Conservation (phyloP, 2,888 invertebrate species). For the Lottia gigantea region DNA sequence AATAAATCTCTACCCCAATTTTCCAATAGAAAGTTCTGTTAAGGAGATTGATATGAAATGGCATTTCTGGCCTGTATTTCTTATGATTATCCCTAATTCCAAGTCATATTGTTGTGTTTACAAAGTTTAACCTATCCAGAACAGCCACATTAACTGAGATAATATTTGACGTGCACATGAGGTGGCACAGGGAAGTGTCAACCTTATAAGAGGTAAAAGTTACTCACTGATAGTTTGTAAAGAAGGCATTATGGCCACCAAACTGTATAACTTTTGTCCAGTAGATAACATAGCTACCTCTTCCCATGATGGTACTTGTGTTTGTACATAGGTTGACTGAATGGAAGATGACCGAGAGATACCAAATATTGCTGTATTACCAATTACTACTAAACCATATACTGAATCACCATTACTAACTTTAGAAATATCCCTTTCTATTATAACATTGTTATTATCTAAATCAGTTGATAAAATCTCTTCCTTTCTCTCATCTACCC, state of each 20-base stretch:
- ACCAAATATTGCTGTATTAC: conserved; percentile 55
- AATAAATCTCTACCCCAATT: too few species aligned
- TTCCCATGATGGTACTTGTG: conserved; percentile 45
- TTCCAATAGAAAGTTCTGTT: too few species aligned
- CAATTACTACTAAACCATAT: conserved; percentile 54
- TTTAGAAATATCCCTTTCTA: conserved; percentile 40
- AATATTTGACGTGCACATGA: too few species aligned
- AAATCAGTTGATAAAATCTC: conserved; percentile 50
- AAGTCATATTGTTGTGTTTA: too few species aligned
- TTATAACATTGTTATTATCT: conserved; percentile 43
- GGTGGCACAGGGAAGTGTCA: too few species aligned
- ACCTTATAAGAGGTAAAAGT: neutral
- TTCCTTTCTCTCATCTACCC: conserved; percentile 57
- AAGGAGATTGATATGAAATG: too few species aligned
- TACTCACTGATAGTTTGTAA: conserved; percentile 49
- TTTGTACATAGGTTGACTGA: conserved; percentile 42
- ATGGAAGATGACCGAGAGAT: conserved; percentile 48
- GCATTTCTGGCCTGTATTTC: too few species aligned
- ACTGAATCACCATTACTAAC: conserved; percentile 41
- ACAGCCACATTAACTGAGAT: too few species aligned
- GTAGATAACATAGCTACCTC: conserved; percentile 43
- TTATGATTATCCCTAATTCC: too few species aligned
- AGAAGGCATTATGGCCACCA: conserved; percentile 45
- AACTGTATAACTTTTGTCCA: conserved; percentile 47
- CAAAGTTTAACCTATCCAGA: too few species aligned